Conservation (phyloP, 2,113 vertebrate species). For the Salvator merianae region DNA sequence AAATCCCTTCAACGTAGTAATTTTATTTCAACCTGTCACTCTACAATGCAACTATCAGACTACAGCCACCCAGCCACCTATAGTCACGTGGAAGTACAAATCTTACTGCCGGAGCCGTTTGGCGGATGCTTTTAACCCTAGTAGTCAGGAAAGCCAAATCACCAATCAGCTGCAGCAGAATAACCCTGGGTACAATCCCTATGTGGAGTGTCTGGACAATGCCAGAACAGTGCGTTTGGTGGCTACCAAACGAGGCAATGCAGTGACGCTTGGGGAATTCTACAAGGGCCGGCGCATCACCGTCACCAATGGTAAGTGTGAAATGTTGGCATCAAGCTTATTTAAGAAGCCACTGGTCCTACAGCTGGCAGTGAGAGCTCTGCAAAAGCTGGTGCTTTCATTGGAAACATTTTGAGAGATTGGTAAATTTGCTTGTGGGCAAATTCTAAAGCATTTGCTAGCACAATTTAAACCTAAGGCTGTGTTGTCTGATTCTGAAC, state of each 20-base stretch:
- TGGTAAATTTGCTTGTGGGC: neutral
- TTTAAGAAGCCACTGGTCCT: neutral
- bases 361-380: neutral
- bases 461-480: too few relatives aligned
- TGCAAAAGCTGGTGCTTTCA: neutral
- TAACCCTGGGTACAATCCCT: conserved; percentile 86
- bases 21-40: conserved; percentile 88
- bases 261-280: conserved; percentile 75
- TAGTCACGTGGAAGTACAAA: conserved; percentile 87
- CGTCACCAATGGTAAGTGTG: conserved; percentile 75
- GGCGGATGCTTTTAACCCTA: conserved; percentile 82
- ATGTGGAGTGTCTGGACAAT: conserved; percentile 85
- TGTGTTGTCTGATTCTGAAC: neutral
- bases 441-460: neutral
- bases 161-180: conserved; percentile 76
- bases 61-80: conserved; percentile 53
- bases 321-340: neutral
- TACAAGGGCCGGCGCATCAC: conserved; percentile 88
- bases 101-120: conserved; percentile 88
- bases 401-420: neutral
- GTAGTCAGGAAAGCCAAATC: conserved; percentile 69
- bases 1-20: conserved; percentile 76
- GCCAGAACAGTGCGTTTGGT: conserved; percentile 82
- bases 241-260: conserved; percentile 81
- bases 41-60: conserved; percentile 81